Base-by-base conservation (phyloP, 2,888 invertebrate species). In the Pilophorus perplexus region DNA sequence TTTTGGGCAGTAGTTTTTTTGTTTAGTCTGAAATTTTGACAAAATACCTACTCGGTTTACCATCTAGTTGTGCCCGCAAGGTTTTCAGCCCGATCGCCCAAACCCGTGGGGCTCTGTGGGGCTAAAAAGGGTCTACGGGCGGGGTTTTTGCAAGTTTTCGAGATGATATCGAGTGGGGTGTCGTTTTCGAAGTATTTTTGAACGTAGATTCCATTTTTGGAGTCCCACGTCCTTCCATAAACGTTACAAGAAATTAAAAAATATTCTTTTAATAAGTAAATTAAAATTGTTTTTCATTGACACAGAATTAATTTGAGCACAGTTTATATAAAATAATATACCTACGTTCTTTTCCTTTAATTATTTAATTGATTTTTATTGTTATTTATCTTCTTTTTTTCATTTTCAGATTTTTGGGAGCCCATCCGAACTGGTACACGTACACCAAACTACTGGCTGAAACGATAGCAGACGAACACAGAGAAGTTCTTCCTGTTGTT, bases 391-490 rank as follows among this genome's bases (percentile, higher is more conserved):
- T 8, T 12, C 5, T 5, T 42, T 42, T n/a, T n/a, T n/a, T n/a
- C n/a, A n/a, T n/a, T n/a, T n/a, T 6, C 77, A 85, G 85, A 73
- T 75, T 91, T 25, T 79, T 90, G 2, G 84, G 84, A n/a, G 84
- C 85, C 1, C 86, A 90, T 64, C 97, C 97, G 0, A 98, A 98
- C 77, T 95, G 95, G 0, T 97, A 98, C 78, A 93, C 95, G 0
- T 93, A 90, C 78, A 94, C 93, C 14, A 98, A 97, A 78, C 87
- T 92, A 14, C 78, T 98, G 68, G 90, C 93, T 0, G 97, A 98
- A 78, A 85, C 88, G 71, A 75, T 94, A 67, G 85, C 96, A 1
- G 79, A 83, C 2, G 85, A 87, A 72, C 88, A 88, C 74, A 83
- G 83, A 1, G 79, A 82, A 0, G 83, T 82, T 71, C 80, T 93